Conservation (phyloP, 2,113 vertebrate species). For the Xiphias gladius region DNA sequence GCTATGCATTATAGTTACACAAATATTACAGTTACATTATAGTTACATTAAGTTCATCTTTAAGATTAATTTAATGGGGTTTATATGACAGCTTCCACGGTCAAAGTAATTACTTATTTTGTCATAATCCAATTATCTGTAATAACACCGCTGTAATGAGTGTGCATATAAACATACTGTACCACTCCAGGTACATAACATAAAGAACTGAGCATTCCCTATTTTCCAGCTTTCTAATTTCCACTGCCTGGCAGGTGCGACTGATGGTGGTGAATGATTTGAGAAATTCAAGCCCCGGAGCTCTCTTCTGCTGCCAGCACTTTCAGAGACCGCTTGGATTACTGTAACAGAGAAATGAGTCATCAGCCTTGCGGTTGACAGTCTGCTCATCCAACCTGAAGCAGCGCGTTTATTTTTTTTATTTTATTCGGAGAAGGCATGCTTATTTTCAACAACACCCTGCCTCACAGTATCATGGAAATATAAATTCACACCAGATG, state of each 20-base stretch:
- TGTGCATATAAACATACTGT: not conserved
- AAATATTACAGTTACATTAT: too few relatives aligned
- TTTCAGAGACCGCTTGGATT: constrained; percentile 27
- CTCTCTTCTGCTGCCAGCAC: constrained; percentile 32
- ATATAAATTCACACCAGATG: constrained; percentile 3
- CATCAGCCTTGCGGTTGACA: constrained; percentile 41
- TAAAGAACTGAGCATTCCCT: constrained; percentile 1
- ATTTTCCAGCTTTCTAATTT: constrained; percentile 5
- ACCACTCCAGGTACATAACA: not conserved
- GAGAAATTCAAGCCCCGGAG: constrained; percentile 53
- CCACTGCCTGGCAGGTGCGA: constrained; percentile 49
- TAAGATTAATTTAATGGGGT: not conserved
- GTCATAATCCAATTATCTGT: not conserved
- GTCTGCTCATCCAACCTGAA: constrained; percentile 53
- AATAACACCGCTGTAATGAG: not conserved
- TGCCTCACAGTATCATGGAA: not conserved
- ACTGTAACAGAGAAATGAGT: constrained; percentile 60
- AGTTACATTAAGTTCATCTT: too few relatives aligned
- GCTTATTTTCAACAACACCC: constrained; percentile 34
- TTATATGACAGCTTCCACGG: not conserved
- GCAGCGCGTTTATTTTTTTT: constrained; percentile 15
- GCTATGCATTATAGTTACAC: too few relatives aligned
- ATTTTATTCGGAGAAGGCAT: constrained; percentile 1
- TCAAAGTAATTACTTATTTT: not conserved
- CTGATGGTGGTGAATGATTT: constrained; percentile 37